phyloP scores from a whole-genome alignment of 2,888 invertebrate species.

The Drosophila peninsularis region DNA sequence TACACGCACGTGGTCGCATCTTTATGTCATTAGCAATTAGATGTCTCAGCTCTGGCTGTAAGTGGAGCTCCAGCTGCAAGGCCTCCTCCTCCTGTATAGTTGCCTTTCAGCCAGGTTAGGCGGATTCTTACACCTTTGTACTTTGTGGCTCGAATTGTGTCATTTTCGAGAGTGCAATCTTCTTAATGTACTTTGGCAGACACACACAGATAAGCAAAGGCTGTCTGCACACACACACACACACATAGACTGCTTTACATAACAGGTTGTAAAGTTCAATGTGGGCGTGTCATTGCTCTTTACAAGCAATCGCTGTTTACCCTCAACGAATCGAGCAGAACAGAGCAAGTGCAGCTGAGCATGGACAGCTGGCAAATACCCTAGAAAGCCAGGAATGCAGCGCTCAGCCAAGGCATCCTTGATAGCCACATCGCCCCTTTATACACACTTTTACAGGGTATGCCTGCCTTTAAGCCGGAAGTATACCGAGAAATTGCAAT shows the following conservation, averaged over 20 bases:
- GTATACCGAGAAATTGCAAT: slow-evolving; percentile 64
- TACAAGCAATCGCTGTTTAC: slow-evolving; percentile 56
- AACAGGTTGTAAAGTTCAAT: slow-evolving; percentile 27
- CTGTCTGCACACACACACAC: slow-evolving; percentile 31
- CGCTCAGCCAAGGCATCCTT: too few relatives aligned
- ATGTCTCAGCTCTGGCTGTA: slow-evolving; percentile 12
- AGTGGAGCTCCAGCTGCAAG: background rate
- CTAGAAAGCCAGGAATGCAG: background rate
- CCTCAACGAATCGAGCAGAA: slow-evolving; percentile 47
- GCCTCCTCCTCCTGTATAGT: slow-evolving; percentile 24
- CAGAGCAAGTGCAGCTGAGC: slow-evolving; percentile 6
- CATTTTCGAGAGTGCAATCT: slow-evolving; percentile 78
- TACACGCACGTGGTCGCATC: slow-evolving; percentile 55
- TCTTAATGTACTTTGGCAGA: slow-evolving; percentile 72
- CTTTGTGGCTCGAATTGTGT: slow-evolving; percentile 61
- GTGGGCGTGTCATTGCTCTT: slow-evolving; percentile 43
- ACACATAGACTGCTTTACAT: slow-evolving; percentile 50
- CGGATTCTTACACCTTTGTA: slow-evolving; percentile 35
- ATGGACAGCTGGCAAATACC: background rate
- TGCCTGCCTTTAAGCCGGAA: slow-evolving; percentile 47
- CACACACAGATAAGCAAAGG: slow-evolving; percentile 23
- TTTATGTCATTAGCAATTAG: slow-evolving; percentile 67
- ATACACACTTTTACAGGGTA: slow-evolving; percentile 24
- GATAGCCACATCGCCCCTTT: background rate
- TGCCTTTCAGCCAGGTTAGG: background rate